phyloP scores from a whole-genome alignment of 2,888 invertebrate genomes.

The Dynastes grantii region DNA sequence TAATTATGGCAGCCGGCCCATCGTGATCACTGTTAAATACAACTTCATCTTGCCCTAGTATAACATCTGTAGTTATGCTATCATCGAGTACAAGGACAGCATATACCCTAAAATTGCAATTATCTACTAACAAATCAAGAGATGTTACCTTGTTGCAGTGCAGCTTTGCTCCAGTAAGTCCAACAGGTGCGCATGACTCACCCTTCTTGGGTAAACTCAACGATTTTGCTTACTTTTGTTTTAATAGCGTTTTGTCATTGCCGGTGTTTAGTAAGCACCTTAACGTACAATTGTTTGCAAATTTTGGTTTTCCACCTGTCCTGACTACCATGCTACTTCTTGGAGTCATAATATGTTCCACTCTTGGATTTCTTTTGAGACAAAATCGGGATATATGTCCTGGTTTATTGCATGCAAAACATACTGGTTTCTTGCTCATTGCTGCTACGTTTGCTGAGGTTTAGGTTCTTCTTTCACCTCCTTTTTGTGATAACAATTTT shows the following conservation, averaged over 20 bases:
- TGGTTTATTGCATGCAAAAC: constrained; percentile 8
- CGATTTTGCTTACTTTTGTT: background rate
- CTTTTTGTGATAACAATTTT: constrained; percentile 18
- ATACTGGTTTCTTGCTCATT: background rate
- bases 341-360: background rate
- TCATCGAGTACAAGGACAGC: background rate
- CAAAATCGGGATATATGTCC: constrained; percentile 4
- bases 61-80: constrained; percentile 10
- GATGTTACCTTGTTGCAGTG: background rate
- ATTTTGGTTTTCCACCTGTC: background rate
- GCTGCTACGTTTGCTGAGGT: background rate
- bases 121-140: background rate
- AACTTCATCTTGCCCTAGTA: constrained; percentile 11
- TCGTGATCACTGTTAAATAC: no score
- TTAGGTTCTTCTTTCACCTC: background rate
- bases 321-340: background rate
- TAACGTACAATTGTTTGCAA: background rate
- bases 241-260: background rate
- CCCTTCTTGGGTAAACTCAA: background rate
- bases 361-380: background rate
- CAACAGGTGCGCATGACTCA: background rate
- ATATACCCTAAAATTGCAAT: background rate
- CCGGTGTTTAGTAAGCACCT: constrained; percentile 2
- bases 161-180: background rate
- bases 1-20: background rate